phyloP scores from a whole-genome alignment of 2,888 invertebrate species.

The Trissoscelio sp. region DNA sequence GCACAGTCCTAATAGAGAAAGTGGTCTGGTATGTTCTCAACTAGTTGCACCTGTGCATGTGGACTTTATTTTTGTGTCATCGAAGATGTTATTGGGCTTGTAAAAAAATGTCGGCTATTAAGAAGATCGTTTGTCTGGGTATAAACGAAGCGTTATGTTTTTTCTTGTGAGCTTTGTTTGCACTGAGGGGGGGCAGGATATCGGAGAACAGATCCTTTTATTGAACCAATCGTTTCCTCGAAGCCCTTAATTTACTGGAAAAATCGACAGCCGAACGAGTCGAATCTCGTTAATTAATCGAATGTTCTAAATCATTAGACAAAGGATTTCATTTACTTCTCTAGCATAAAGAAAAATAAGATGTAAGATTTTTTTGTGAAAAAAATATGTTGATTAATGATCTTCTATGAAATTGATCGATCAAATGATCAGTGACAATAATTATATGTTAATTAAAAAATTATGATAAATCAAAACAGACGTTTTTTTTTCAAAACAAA shows the following conservation, averaged over 20 bases:
- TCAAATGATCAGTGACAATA: too few species aligned
- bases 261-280: slow-evolving; percentile 25
- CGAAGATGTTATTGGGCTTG: too few species aligned
- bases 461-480: too few species aligned
- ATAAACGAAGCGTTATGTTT: slow-evolving; percentile 44
- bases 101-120: slow-evolving; percentile 42
- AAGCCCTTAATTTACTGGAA: slow-evolving; percentile 50
- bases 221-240: slow-evolving; percentile 25
- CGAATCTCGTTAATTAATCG: slow-evolving; percentile 44
- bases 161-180: slow-evolving; percentile 43
- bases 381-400: background rate
- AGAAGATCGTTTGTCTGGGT: slow-evolving; percentile 45
- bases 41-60: too few species aligned
- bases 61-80: too few species aligned
- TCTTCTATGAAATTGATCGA: too few species aligned
- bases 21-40: too few species aligned
- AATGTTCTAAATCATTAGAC: slow-evolving; percentile 6
- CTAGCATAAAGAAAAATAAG: too few species aligned
- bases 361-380: too few species aligned
- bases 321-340: slow-evolving; percentile 20
- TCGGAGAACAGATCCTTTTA: slow-evolving; percentile 33
- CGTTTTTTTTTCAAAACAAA: too few species aligned
- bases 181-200: slow-evolving; percentile 15
- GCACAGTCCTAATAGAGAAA: too few species aligned
- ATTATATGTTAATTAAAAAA: too few species aligned